A percentile compares a stretch with the other conserved stretches of the same genome.
phyloP scores from a whole-genome alignment of 2,113 vertebrate genomes.

The Procapra przewalskii region DNA sequence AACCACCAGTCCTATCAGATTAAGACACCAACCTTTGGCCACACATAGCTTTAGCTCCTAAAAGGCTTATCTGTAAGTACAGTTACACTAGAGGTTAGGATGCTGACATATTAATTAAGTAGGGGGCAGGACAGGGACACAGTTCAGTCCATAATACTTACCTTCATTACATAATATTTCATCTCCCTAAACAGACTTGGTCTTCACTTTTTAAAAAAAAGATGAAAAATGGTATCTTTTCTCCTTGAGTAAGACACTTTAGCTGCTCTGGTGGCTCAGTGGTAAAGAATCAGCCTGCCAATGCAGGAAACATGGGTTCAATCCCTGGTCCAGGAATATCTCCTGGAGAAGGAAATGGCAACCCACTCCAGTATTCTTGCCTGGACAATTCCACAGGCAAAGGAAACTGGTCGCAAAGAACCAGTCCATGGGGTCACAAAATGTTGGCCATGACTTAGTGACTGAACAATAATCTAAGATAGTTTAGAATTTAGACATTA shows the following conservation, averaged over 20 bases:
- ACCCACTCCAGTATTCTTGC: not conserved
- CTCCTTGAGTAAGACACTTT: not conserved
- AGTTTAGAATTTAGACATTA: not conserved
- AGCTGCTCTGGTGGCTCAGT: not conserved
- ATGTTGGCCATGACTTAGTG: not conserved
- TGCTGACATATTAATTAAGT: no score
- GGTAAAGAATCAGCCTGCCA: not conserved
- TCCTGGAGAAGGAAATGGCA: not conserved
- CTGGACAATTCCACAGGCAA: not conserved
- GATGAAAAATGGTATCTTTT: not conserved
- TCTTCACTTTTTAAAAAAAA: not conserved
- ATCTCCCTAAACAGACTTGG: not conserved
- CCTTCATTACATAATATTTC: not conserved
- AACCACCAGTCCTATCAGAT: not conserved
- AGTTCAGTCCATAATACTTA: not conserved
- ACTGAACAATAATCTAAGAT: not conserved
- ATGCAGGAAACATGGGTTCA: not conserved
- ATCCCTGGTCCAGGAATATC: not conserved
- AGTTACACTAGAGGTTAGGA: not conserved
- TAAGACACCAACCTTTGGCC: not conserved
- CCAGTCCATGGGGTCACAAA: not conserved
- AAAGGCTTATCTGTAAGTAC: not conserved
- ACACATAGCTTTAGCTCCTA: not conserved
- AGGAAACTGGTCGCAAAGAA: not conserved
- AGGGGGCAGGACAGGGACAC: fast-evolving